A percentile compares a stretch with the other conserved stretches of the same genome.
phyloP scores from a whole-genome alignment of 2,888 invertebrate species.

The Drosophila maculinotata region DNA sequence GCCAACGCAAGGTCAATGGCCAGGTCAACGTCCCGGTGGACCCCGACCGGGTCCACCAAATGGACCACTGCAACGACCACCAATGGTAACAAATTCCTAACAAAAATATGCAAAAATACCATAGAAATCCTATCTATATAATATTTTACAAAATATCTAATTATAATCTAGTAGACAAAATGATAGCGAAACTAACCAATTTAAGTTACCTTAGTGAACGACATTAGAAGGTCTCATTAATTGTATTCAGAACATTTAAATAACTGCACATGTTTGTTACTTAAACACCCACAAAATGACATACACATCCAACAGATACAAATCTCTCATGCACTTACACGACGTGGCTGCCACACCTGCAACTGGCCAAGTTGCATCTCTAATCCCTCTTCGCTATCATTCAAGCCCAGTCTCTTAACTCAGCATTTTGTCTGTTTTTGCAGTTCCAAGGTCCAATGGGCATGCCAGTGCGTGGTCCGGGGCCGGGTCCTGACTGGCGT shows the following conservation, averaged over 20 bases:
- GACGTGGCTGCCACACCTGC: slow-evolving; percentile 17
- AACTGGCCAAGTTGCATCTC: slow-evolving; percentile 16
- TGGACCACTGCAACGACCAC: slow-evolving; percentile 87
- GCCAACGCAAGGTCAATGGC: slow-evolving; percentile 85
- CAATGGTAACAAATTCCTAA: slow-evolving; percentile 85
- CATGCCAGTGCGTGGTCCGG: slow-evolving; percentile 86
- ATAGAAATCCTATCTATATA: slow-evolving; percentile 36
- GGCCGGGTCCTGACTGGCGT: slow-evolving; percentile 90
- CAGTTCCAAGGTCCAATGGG: slow-evolving; percentile 86
- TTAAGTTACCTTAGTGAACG: slow-evolving; percentile 70
- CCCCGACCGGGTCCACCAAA: slow-evolving; percentile 86
- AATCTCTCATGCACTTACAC: slow-evolving; percentile 23
- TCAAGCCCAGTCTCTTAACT: slow-evolving; percentile 17
- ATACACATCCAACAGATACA: slow-evolving; percentile 18
- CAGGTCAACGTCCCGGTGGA: slow-evolving; percentile 85
- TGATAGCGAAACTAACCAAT: slow-evolving; percentile 60
- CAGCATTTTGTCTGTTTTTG: slow-evolving; percentile 34
- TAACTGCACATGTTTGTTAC: slow-evolving; percentile 61
- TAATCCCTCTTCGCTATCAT: slow-evolving; percentile 2
- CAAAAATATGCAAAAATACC: slow-evolving; percentile 23
- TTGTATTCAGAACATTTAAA: slow-evolving; percentile 79
- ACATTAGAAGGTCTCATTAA: slow-evolving; percentile 51
- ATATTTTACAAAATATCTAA: slow-evolving; percentile 23
- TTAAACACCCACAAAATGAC: slow-evolving; percentile 26
- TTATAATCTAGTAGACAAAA: slow-evolving; percentile 38